Percentiles rank a stretch among this genome's conserved stretches.
phyloP scores from a whole-genome alignment of 2,888 invertebrate species.

The Autographa gamma region DNA sequence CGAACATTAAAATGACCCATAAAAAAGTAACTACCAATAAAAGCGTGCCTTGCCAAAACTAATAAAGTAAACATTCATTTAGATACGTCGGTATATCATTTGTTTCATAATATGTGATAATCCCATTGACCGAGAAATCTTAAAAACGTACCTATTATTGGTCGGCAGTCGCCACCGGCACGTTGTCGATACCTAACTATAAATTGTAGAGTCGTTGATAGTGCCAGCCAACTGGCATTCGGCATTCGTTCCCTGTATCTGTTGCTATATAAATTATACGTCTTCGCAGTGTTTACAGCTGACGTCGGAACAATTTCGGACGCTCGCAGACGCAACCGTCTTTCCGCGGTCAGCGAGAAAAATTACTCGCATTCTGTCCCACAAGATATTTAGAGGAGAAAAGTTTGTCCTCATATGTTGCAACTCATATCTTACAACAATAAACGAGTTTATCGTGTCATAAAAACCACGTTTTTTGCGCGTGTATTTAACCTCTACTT shows the following conservation, averaged over 20 bases:
- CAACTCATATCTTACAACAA: slow-evolving; percentile 14
- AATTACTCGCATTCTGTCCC: slow-evolving; percentile 13
- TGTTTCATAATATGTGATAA: slow-evolving; percentile 10
- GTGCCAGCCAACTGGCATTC: slow-evolving; percentile 82
- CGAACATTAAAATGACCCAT: neutral
- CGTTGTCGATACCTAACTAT: slow-evolving; percentile 31
- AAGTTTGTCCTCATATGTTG: slow-evolving; percentile 21
- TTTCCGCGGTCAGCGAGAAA: slow-evolving; percentile 37
- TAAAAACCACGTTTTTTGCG: slow-evolving; percentile 17
- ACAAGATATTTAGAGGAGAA: slow-evolving; percentile 19
- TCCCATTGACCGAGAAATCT: slow-evolving; percentile 19
- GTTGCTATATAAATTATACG: slow-evolving; percentile 48
- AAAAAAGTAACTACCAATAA: neutral
- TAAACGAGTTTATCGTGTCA: slow-evolving; percentile 21
- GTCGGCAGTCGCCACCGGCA: slow-evolving; percentile 39
- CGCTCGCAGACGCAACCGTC: slow-evolving; percentile 29
- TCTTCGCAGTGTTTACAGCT: slow-evolving; percentile 45
- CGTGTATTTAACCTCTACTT: slow-evolving; percentile 23
- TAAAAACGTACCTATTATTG: slow-evolving; percentile 21
- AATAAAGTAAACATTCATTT: slow-evolving; percentile 11
- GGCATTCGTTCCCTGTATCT: slow-evolving; percentile 60
- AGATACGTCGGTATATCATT: slow-evolving; percentile 11
- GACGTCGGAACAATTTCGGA: slow-evolving; percentile 39
- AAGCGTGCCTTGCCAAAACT: slow-evolving; percentile 10
- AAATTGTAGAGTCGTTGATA: slow-evolving; percentile 52